Base-by-base conservation (phyloP, 2,797 vertebrate species). In the Mycteria americana region DNA sequence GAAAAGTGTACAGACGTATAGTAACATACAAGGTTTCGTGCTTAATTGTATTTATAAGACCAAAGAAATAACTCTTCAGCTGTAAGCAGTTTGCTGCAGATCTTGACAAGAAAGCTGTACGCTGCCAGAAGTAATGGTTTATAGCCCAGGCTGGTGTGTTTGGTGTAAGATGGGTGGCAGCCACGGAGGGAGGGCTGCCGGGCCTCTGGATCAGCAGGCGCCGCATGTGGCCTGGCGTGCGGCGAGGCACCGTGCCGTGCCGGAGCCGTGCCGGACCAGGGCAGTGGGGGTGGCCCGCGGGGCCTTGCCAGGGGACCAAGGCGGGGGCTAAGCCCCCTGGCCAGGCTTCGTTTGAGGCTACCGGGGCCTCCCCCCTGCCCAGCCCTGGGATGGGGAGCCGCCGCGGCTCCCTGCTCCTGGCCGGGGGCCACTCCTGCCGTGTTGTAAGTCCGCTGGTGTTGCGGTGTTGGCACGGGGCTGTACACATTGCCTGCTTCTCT, bases 371-470 rank as follows among this genome's bases (percentile, higher is more conserved):
- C 31, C 14, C 41, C 30, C 53, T 69, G 46, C 16, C 65, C 17
- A 18, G 60, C 24, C 33, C 51, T 0, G 3, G 21, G 6, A 2
- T 3, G 37, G 37, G 65, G 41, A 60, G 23, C 56, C 3, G 8
- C 23, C 2, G 13, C 2, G 0, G 21, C 77, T 67, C 27, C 27
- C 41, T 28, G 78, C 63, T 72, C 10, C 67, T n/a, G 59, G n/a
- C 76, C 43, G 0, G 0, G 60, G 70, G 50, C 85, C 12, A 13
- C 74, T 65, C 22, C 31, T 0, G 2, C 1, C 0, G 1, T 2
- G 0, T 9, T 75, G 13, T 7, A 1, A 50, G 12, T 14, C 37
- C 0, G 0, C 48, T n/a, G 79, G 30, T 13, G 65, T 85, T 15
- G 13, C 1, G 0, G 14, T 0, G 3, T 4, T 81, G 88, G 85